Percentiles rank a stretch among this genome's conserved stretches.
phyloP scores from a whole-genome alignment of 1,140 invertebrate species.

The Harpegnathos saltator region DNA sequence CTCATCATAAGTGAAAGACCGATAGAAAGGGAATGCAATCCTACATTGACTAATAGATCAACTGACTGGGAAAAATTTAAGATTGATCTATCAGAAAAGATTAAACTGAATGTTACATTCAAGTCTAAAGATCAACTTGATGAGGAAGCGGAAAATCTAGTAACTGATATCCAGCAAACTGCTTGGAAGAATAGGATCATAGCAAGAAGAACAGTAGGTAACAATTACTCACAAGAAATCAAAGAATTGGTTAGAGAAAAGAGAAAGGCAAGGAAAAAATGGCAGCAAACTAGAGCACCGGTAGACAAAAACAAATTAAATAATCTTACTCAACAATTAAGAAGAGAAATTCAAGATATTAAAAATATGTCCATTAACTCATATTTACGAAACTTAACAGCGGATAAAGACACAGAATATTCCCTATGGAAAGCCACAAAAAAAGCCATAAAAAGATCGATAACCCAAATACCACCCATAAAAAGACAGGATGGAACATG shows the following conservation, averaged over 20 bases:
- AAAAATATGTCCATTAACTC: background rate
- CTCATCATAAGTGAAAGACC: constrained; percentile 7
- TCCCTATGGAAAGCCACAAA: constrained; percentile 69
- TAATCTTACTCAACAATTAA: background rate
- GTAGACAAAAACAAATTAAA: background rate
- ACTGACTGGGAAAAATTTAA: background rate
- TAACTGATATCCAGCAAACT: background rate
- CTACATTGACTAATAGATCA: background rate
- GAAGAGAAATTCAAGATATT: background rate
- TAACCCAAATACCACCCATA: constrained; percentile 52
- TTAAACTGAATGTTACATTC: background rate
- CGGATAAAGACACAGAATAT: constrained; percentile 36
- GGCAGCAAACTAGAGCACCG: background rate
- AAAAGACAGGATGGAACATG: constrained; percentile 59
- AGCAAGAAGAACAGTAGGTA: background rate
- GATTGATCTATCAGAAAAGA: background rate
- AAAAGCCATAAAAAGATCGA: constrained; percentile 37
- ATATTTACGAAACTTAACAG: background rate
- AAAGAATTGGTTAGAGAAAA: background rate
- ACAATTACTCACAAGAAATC: background rate
- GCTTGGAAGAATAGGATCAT: background rate
- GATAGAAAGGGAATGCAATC: background rate
- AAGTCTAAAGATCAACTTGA: background rate
- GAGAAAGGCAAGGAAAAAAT: background rate
- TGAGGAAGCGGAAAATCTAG: background rate